phyloP scores from a whole-genome alignment of 2,888 invertebrate genomes.

The Lysandra bellargus region DNA sequence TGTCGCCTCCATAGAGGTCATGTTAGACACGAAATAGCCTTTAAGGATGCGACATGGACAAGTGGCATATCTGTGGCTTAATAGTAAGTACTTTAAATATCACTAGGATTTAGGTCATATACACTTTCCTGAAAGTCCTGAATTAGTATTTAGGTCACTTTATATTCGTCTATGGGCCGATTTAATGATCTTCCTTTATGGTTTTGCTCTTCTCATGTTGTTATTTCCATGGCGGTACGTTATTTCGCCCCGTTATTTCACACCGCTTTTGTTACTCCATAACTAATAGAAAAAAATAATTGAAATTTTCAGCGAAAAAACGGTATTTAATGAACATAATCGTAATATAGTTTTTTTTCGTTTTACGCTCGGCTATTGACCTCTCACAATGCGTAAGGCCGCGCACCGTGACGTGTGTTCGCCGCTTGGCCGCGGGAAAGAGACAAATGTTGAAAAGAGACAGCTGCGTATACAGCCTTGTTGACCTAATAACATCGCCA shows the following conservation, averaged over 20 bases:
- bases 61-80: too few relatives aligned
- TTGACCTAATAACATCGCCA: neutral
- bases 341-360: conserved; percentile 10
- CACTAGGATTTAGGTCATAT: too few relatives aligned
- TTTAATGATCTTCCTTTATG: too few relatives aligned
- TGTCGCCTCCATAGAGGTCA: neutral
- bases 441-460: neutral
- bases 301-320: neutral
- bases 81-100: too few relatives aligned
- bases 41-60: too few relatives aligned
- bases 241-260: neutral
- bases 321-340: neutral
- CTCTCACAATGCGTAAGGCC: conserved; percentile 29
- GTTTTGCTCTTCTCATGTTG: too few relatives aligned
- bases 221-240: neutral
- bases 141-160: neutral
- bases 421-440: neutral
- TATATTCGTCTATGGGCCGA: neutral
- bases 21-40: too few relatives aligned
- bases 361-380: conserved; percentile 27
- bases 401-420: conserved; percentile 19
- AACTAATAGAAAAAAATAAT: too few relatives aligned
- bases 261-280: neutral
- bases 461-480: neutral
- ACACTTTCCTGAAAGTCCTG: too few relatives aligned